Base-by-base conservation (phyloP, 2,888 invertebrate species). In the Bruchidius siliquastri region DNA sequence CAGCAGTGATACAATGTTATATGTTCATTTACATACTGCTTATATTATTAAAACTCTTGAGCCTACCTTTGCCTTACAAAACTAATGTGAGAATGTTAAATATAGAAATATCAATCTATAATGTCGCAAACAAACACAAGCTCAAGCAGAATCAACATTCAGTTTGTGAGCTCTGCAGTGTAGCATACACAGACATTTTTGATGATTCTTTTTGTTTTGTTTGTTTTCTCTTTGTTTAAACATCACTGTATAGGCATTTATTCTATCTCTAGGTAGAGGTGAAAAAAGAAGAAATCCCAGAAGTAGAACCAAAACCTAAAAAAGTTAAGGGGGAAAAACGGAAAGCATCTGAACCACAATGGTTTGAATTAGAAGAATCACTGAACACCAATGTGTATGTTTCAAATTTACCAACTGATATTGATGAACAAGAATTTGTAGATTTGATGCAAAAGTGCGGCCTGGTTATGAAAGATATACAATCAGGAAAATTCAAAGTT, bases 401-500 rank as follows among this genome's bases (percentile, higher is more conserved):
- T 2, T 93, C 94, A 22, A 96, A 96, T 84, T 88, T 99, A 79
- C 99, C 99, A 0, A 83, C 90, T 73, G 96, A 97, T 81, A 91
- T 96, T 74, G 96, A 94, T 0, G 93, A 97, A 83, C 94, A 97
- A 77, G 95, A 95, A 84, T 96, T 97, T 87, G 90, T 94, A 69
- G 94, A 96, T 83, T 87, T 99, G 67, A 98, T 99, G 95, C 92
- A 93, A 80, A 99, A 99, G 87, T 99, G 95, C 89, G 99, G 99
- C 3, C 90, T 99, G 77, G 92, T 99, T 32, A 96, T 96, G 90
- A 91, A 94, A 80, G 83, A 83, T 71, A 75, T 79, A 67, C 76
- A 76, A 21, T 76, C 77, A 20, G 81, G 81, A 2, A 79, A 80
- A 30, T 83, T 82, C 74, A 83, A 82, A 77, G 75, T 83, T 6